phyloP scores from a whole-genome alignment of 1,140 invertebrate species.

The Brachionus koreanus region DNA sequence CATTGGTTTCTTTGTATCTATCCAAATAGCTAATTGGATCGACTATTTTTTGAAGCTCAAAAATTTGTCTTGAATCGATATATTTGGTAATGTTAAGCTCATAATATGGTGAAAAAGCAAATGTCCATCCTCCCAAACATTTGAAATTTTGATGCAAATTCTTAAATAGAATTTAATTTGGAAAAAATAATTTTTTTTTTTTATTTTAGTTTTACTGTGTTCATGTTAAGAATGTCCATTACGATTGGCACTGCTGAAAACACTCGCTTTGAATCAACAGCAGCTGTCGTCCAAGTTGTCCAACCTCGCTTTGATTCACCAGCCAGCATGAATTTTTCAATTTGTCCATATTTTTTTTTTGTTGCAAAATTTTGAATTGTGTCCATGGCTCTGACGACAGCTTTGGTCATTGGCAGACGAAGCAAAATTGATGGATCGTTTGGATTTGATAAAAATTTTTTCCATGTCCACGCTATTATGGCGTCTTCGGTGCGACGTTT shows the following conservation, averaged over 20 bases:
- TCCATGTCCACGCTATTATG: conserved; percentile 52
- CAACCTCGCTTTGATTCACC: conserved; percentile 54
- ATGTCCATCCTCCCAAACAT: conserved; percentile 44
- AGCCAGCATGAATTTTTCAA: conserved; percentile 50
- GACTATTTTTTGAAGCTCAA: conserved; percentile 49
- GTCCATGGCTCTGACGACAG: conserved; percentile 50
- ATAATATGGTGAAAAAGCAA: conserved; percentile 39
- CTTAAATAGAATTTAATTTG: conserved; percentile 44
- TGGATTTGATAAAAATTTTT: conserved; percentile 1
- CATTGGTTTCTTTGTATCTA: conserved; percentile 49
- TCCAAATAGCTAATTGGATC: conserved; percentile 53
- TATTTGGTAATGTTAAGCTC: conserved; percentile 37
- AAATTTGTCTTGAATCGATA: conserved; percentile 3
- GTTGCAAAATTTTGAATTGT: conserved; percentile 48
- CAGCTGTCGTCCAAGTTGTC: conserved; percentile 54
- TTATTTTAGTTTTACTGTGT: conserved; percentile 47
- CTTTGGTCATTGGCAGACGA: conserved; percentile 46
- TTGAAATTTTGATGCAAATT: conserved; percentile 53
- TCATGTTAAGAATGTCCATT: conserved; percentile 52
- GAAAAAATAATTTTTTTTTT: background rate
- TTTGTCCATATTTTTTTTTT: conserved; percentile 39
- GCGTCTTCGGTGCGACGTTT: conserved; percentile 49
- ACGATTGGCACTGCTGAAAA: conserved; percentile 52
- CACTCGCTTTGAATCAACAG: conserved; percentile 52
- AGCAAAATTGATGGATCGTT: conserved; percentile 6